phyloP scores from a whole-genome alignment of 2,797 vertebrate genomes.

The Mallotus villosus region DNA sequence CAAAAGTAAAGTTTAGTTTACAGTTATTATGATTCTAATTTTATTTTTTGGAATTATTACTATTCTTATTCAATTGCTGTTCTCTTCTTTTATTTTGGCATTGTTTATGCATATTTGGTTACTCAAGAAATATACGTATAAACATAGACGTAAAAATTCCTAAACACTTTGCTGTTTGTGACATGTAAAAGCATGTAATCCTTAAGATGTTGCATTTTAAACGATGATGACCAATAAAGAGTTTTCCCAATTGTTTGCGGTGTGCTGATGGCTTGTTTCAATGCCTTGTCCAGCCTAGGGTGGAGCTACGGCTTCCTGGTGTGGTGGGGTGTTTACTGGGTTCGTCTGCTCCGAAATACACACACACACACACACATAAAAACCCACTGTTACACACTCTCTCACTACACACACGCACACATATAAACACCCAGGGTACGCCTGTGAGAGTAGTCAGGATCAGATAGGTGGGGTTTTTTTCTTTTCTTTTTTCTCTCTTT shows the following conservation, averaged over 20 bases:
- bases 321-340: conserved; percentile 49
- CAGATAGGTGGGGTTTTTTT: conserved; percentile 62
- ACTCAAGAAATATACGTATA: conserved; percentile 72
- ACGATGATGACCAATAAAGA: conserved; percentile 99
- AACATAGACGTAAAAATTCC: conserved; percentile 70
- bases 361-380: conserved; percentile 41
- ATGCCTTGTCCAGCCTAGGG: conserved; percentile 67
- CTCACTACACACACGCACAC: conserved; percentile 30
- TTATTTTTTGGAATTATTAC: conserved; percentile 63
- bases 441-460: conserved; percentile 75
- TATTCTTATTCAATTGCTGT: conserved; percentile 20
- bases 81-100: conserved; percentile 71
- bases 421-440: conserved; percentile 21
- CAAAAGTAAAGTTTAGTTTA: conserved; percentile 60
- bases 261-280: conserved; percentile 94
- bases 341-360: conserved; percentile 61
- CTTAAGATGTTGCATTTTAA: conserved; percentile 98
- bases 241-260: conserved; percentile 97
- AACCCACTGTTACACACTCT: conserved; percentile 32
- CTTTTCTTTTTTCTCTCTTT: neutral
- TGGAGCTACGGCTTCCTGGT: conserved; percentile 61
- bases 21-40: conserved; percentile 38
- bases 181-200: conserved; percentile 97
- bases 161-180: conserved; percentile 97
- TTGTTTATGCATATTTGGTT: conserved; percentile 93